Percentiles rank a stretch among this genome's conserved stretches.
phyloP scores from a whole-genome alignment of 1,140 invertebrate genomes.

The Bicyclus anynana region DNA sequence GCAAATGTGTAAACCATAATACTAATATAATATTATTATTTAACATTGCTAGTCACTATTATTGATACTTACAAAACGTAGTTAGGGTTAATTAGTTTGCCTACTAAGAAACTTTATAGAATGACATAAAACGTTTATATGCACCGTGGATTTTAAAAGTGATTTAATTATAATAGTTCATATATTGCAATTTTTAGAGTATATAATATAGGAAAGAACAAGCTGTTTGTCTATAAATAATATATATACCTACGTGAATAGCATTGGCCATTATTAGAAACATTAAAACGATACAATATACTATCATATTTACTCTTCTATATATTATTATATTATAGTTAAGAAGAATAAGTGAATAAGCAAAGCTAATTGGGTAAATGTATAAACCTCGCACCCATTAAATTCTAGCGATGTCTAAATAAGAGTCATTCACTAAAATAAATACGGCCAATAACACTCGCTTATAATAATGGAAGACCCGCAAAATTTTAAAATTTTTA shows the following conservation, averaged over 20 bases:
- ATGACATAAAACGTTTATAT: conserved; percentile 49
- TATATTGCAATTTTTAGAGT: conserved; percentile 21
- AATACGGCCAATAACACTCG: conserved; percentile 20
- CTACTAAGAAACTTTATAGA: conserved; percentile 40
- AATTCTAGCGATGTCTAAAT: not conserved
- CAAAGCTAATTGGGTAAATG: conserved; percentile 21
- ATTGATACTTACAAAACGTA: conserved; percentile 45
- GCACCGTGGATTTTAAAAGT: conserved; percentile 52
- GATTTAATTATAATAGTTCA: conserved; percentile 36
- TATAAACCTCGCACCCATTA: not conserved
- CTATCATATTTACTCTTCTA: no score
- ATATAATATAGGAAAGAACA: conserved; percentile 14
- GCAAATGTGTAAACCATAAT: conserved; percentile 12
- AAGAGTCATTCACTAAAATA: not conserved
- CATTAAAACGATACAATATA: no score
- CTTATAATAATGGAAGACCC: conserved; percentile 61
- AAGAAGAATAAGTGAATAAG: conserved; percentile 20
- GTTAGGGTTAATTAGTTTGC: conserved; percentile 36
- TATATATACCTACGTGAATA: conserved; percentile 29
- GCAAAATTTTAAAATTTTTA: no score
- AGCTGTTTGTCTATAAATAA: conserved; percentile 3
- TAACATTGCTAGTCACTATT: conserved; percentile 31
- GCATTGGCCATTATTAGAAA: no score
- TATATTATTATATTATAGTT: conserved; percentile 20
- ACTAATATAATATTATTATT: conserved; percentile 33